Conservation (phyloP, 1,140 invertebrate genomes). For the Antheraea pernyi region DNA sequence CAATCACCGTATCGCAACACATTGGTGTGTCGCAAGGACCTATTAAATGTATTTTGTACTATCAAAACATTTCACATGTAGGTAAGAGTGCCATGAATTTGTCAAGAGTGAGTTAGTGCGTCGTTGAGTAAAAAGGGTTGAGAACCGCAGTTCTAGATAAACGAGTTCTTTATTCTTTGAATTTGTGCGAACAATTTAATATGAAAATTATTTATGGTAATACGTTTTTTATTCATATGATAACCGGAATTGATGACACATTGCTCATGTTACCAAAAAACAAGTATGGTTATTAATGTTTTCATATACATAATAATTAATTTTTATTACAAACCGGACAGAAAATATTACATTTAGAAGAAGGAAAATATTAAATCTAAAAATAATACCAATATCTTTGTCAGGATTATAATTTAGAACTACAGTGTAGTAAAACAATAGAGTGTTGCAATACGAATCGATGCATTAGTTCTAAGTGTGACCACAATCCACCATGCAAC, state of each 20-base stretch:
- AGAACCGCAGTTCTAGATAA: background rate
- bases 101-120: no score
- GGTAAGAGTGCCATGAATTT: no score
- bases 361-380: background rate
- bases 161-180: background rate
- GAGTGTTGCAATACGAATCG: background rate
- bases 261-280: background rate
- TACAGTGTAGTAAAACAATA: constrained; percentile 5
- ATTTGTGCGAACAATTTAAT: background rate
- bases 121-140: no score
- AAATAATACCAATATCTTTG: background rate
- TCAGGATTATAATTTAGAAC: background rate
- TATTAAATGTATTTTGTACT: no score
- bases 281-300: background rate
- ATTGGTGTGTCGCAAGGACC: no score
- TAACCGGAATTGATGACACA: background rate
- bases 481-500: constrained; percentile 22
- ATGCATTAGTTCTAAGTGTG: constrained; percentile 4
- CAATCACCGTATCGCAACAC: no score
- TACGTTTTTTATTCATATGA: background rate
- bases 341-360: background rate
- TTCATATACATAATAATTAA: background rate
- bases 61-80: no score
- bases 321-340: background rate
- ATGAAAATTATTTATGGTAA: background rate